Evolutionary conservation across 1,140 invertebrate species (phyloP), one percentile per base, ranked within the genome.

Genomic region (Lordiphosa collinella): DNA sequence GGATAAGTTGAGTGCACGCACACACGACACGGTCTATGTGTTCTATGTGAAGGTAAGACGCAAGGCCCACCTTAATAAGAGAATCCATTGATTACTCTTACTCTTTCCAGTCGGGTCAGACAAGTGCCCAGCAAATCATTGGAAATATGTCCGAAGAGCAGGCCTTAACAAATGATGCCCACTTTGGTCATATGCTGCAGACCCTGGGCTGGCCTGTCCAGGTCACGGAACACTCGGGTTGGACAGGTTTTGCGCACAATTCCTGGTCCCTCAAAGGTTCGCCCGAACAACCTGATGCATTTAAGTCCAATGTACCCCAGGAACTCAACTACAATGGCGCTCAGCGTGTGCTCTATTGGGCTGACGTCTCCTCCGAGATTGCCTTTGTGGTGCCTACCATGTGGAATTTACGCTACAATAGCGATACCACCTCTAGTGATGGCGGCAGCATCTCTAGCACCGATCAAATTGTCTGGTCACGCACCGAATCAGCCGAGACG

Each of bases 351-450:
- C 89, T 99, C 2, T 99, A 99, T 90, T 99, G 97, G 97, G 95
- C 97, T n/a, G 98, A 99, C 90, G 94, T 96, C 0, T 95, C 93
- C 18, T 96, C 96, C 1, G 97, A 99, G 91, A 93, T 99, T 52
- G 96, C 97, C 0, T 98, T 99, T 90, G 92, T 99, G 38, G 95
- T 99, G 13, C 97, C 98, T 2, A 95, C 96, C 3, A 90, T 91
- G 1, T 90, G 90, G 62, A 91, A 91, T 55, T 6, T 78, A 9
- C 46, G 74, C 10, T 67, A 68, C 14, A 76, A 72, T 14, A 78
- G 46, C 52, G 75, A 79, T 9, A 72, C 89, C 0, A 74, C 89
- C 3, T 29, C 25, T 2, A 29, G 25, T 29, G 91, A 92, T 57
- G 90, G 90, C 7, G 89, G 84, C 9, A 91, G 91, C 47, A 46